phyloP scores from a whole-genome alignment of 2,888 invertebrate species.

The Calliscelio sp. region DNA sequence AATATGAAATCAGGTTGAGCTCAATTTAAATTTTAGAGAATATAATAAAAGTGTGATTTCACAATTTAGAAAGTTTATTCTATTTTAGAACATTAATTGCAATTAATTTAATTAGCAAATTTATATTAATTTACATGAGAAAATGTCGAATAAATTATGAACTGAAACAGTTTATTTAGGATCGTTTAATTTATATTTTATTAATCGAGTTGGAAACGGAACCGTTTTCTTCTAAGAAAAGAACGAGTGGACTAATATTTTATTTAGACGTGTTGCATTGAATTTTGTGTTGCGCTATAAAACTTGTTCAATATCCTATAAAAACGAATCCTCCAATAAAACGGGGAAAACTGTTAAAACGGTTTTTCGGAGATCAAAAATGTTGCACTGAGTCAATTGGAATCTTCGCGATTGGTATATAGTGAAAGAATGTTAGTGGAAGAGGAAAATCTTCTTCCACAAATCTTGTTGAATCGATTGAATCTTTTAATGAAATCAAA shows the following conservation, averaged over 20 bases:
- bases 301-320: conserved; percentile 51
- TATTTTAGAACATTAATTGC: too few species aligned
- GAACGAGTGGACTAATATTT: conserved; percentile 35
- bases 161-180: too few species aligned
- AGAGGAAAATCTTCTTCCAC: conserved; percentile 43
- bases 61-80: too few species aligned
- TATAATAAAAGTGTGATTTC: too few species aligned
- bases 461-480: conserved; percentile 35
- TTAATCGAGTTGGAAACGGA: too few species aligned
- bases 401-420: conserved; percentile 43
- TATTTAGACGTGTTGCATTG: conserved; percentile 43
- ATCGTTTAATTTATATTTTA: too few species aligned
- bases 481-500: conserved; percentile 49
- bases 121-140: too few species aligned
- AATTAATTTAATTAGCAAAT: too few species aligned
- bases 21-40: too few species aligned
- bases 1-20: too few species aligned
- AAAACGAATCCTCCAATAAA: conserved; percentile 48
- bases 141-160: too few species aligned
- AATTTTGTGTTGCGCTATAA: conserved; percentile 45
- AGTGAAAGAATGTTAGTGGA: conserved; percentile 30
- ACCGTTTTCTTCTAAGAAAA: too few species aligned
- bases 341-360: conserved; percentile 46
- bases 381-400: conserved; percentile 51
- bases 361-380: conserved; percentile 52